Percentiles rank a stretch among this genome's conserved stretches.
Evolutionary conservation across 1,140 invertebrate species (phyloP).

Genomic region (Amphibalanus amphitrite): DNA sequence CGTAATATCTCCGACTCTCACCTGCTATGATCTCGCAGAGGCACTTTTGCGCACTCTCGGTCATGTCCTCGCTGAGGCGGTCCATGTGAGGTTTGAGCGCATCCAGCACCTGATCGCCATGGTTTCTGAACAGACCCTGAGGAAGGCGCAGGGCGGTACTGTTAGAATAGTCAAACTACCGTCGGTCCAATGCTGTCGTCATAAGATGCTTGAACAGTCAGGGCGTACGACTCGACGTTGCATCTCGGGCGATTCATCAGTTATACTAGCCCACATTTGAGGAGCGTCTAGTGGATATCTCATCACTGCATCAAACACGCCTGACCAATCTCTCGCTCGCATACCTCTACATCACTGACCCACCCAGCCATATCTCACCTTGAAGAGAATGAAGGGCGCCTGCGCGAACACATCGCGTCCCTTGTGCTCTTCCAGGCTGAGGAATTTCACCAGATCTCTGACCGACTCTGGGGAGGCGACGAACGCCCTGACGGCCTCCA

Average conservation of each 20-base stretch:
- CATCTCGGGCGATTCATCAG: too few relatives aligned
- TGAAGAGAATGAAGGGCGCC: slow-evolving; percentile 47
- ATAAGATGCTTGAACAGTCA: too few relatives aligned
- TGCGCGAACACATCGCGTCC: slow-evolving; percentile 59
- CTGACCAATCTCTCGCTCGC: too few relatives aligned
- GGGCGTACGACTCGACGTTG: too few relatives aligned
- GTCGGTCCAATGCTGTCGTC: too few relatives aligned
- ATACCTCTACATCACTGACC: too few relatives aligned
- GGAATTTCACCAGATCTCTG: slow-evolving; percentile 48
- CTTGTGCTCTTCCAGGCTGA: slow-evolving; percentile 72
- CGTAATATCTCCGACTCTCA: too few relatives aligned
- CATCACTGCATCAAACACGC: too few relatives aligned
- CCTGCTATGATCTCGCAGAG: slow-evolving; percentile 61
- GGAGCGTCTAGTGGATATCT: too few relatives aligned
- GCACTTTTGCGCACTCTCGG: slow-evolving; percentile 61
- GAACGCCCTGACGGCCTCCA: slow-evolving; percentile 44
- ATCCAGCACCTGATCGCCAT: slow-evolving; percentile 44
- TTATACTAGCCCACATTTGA: too few relatives aligned
- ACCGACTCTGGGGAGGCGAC: slow-evolving; percentile 51
- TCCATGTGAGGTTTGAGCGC: slow-evolving; percentile 45
- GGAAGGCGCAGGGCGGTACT: slow-evolving; percentile 9
- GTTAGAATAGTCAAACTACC: too few relatives aligned
- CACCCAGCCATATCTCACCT: too few relatives aligned
- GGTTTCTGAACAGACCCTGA: slow-evolving; percentile 58
- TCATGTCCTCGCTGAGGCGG: slow-evolving; percentile 41